Evolutionary conservation across 2,888 invertebrate species (phyloP).

Genomic region (Pecten maximus): DNA sequence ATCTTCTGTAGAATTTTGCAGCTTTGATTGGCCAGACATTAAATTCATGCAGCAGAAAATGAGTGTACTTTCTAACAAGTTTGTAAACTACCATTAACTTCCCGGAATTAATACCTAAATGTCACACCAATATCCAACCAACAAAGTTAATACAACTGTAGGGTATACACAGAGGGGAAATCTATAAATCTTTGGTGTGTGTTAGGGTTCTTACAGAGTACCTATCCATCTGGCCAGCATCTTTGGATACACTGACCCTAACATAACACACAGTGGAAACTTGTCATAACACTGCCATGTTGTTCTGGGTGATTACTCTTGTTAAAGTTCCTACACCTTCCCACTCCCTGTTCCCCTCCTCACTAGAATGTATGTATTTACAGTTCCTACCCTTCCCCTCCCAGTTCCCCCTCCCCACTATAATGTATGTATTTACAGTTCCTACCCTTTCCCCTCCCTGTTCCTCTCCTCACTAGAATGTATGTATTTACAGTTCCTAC

Average conservation of each 20-base stretch:
- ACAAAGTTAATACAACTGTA: neutral
- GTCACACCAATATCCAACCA: neutral
- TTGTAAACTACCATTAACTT: neutral
- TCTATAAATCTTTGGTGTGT: neutral
- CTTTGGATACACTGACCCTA: neutral
- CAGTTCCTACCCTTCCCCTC: no score
- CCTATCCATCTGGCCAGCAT: neutral
- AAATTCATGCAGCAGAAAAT: neutral
- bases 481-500: no score
- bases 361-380: neutral
- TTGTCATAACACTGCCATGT: neutral
- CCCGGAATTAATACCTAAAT: neutral
- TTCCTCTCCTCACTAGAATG: no score
- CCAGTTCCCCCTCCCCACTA: no score
- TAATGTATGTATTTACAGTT: no score
- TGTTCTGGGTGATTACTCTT: neutral
- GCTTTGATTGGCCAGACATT: neutral
- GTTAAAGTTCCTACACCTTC: neutral
- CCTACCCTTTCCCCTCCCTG: no score
- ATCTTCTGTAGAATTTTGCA: neutral
- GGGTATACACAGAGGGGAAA: neutral
- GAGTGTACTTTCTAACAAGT: neutral
- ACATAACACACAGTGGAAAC: neutral
- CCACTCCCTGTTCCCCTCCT: neutral
- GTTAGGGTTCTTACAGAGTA: neutral